A percentile compares a stretch with the other conserved stretches of the same genome.
Evolutionary conservation across 2,888 invertebrate genomes (phyloP).

Genomic region (Lycaena phlaeas): DNA sequence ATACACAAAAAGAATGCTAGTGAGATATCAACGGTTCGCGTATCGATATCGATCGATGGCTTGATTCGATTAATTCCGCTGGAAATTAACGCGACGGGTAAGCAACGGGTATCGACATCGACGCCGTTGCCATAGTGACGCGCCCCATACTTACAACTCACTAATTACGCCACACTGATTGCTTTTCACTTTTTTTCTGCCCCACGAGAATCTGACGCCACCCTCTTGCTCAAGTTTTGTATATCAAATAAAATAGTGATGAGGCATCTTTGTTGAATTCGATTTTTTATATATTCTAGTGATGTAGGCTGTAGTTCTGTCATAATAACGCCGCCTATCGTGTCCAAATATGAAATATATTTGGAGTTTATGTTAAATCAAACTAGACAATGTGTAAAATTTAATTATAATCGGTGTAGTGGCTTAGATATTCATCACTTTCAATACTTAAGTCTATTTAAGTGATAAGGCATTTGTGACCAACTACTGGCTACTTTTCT

Average conservation of each 20-base stretch:
- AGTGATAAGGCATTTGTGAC: too few species aligned
- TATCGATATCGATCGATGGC: constrained; percentile 52
- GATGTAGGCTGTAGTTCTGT: too few species aligned
- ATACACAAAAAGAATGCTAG: too few species aligned
- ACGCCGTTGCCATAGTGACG: constrained; percentile 61
- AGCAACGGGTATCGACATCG: constrained; percentile 59
- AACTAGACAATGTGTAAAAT: too few species aligned
- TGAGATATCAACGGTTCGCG: constrained; percentile 29
- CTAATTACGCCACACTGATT: constrained; percentile 74
- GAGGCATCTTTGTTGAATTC: background rate
- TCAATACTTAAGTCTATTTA: too few species aligned
- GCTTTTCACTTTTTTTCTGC: constrained; percentile 69
- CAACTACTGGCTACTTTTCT: too few species aligned
- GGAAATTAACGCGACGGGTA: constrained; percentile 66
- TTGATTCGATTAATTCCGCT: constrained; percentile 68
- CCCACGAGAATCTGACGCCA: constrained; percentile 66
- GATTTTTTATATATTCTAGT: constrained; percentile 31
- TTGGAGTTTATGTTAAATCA: too few species aligned
- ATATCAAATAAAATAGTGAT: constrained; percentile 27
- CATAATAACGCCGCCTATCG: too few species aligned
- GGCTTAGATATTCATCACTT: too few species aligned
- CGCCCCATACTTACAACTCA: constrained; percentile 71
- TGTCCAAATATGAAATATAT: too few species aligned
- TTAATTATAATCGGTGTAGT: too few species aligned
- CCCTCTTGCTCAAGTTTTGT: too few species aligned